Evolutionary conservation across 1,140 invertebrate species (phyloP), one percentile per base, ranked within the genome.

Genomic region (Drosophila mauritiana): DNA sequence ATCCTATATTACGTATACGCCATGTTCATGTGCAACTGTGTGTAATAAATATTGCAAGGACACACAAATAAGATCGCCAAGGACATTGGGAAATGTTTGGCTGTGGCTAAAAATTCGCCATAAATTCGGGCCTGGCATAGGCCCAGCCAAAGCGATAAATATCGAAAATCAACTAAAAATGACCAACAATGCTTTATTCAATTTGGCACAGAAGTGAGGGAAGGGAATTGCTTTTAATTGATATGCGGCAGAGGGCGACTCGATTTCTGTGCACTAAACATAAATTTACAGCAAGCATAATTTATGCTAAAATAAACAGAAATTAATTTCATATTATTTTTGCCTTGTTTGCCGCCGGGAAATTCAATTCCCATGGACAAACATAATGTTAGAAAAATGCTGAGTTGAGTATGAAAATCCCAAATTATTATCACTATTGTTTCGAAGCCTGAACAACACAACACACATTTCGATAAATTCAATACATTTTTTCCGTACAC

Each of bases 301-400:
- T 89, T 76, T 88, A 83, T 89, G 83, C 83, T 36, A 54, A 79
- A 83, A 86, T 89, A 79, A 86, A 86, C 83, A 86, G 62, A 73
- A 89, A 80, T 89, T 89, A 89, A 80, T 69, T 89, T 68, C 73
- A 58, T 64, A 84, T 77, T 75, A 65, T 75, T 68, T 59, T 72
- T 52, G 63, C 54, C 45, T 36, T 53, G 56, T 77, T 76, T 57
- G 51, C 46, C 42, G 22, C 25, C 36, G 55, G 43, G 17, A 52
- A 55, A 52, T 52, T 51, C 36, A 73, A 64, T 80, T 58, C 49
- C 51, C 65, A 72, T 76, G 34, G 56, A 58, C 57, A 46, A 42
- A 42, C 40, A 49, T 34, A 49, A 57, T 56, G 55, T 46, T 39
- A 12, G 20, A 53, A 22, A 79, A 77, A 48, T 65, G 49, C 54